Percentiles rank a stretch among this genome's conserved stretches.
Evolutionary conservation across 2,797 vertebrate genomes (phyloP).

Genomic region (Phoeniculus purpureus): DNA sequence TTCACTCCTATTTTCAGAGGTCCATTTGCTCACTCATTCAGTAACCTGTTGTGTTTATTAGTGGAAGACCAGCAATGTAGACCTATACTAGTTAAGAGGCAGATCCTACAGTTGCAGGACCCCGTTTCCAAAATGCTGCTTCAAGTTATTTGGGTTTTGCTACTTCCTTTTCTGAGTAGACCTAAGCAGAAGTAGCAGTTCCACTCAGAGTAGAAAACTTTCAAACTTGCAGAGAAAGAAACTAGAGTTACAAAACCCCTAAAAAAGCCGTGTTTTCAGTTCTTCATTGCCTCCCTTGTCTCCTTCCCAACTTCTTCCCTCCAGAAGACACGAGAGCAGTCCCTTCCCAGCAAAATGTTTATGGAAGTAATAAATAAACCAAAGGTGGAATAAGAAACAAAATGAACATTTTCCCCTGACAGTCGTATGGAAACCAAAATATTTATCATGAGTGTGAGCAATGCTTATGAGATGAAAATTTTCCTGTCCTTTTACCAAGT

Average conservation of each 20-base stretch:
- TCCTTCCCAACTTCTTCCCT: neutral
- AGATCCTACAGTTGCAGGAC: neutral
- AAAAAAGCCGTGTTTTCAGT: neutral
- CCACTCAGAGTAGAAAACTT: neutral
- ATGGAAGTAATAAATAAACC: neutral
- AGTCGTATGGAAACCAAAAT: neutral
- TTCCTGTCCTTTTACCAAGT: neutral
- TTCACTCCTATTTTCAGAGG: neutral
- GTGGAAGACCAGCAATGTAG: neutral
- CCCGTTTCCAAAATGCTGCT: neutral
- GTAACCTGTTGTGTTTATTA: neutral
- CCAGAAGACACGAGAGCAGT: neutral
- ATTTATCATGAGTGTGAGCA: neutral
- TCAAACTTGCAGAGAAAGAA: neutral
- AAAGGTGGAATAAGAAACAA: neutral
- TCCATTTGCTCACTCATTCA: neutral
- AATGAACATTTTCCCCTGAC: neutral
- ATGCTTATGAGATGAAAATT: neutral
- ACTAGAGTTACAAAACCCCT: neutral
- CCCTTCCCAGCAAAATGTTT: neutral
- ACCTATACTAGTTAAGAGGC: neutral
- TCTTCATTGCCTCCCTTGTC: neutral
- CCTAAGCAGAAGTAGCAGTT: neutral
- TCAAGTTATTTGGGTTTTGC: neutral
- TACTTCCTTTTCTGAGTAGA: neutral